Conservation (phyloP, 2,113 vertebrate species). For the Pluvialis apricaria region DNA sequence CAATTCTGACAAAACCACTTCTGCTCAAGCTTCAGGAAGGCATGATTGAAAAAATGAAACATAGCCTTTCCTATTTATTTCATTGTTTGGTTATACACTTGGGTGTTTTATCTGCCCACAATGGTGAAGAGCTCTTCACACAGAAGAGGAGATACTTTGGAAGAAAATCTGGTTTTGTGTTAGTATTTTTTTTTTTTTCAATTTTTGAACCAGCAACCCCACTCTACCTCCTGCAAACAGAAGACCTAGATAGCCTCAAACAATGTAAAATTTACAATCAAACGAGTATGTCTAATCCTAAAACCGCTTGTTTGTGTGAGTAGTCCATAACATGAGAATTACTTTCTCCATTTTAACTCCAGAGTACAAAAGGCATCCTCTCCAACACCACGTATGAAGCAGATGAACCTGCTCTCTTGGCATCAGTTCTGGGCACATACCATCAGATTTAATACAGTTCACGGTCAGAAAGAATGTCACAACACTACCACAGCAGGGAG, state of each 20-base stretch:
- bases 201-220: not conserved
- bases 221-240: not conserved
- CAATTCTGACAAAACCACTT: not conserved
- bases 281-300: not conserved
- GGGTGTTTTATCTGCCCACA: not conserved
- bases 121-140: not conserved
- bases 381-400: accelerated
- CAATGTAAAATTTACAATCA: not conserved
- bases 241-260: not conserved
- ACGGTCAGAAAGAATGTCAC: not conserved
- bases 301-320: not conserved
- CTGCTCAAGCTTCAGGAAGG: not conserved
- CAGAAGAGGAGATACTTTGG: not conserved
- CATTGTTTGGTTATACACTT: not conserved
- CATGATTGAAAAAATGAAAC: not conserved
- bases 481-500: not conserved
- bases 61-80: not conserved
- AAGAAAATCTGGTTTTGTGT: not conserved
- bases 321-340: not conserved
- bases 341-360: not conserved
- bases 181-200: not conserved
- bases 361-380: not conserved
- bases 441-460: not conserved
- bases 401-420: not conserved
- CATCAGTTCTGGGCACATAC: not conserved